A percentile compares a stretch with the other conserved stretches of the same genome.
Evolutionary conservation across 1,140 invertebrate genomes (phyloP).

Genomic region (Heliconius melpomene): DNA sequence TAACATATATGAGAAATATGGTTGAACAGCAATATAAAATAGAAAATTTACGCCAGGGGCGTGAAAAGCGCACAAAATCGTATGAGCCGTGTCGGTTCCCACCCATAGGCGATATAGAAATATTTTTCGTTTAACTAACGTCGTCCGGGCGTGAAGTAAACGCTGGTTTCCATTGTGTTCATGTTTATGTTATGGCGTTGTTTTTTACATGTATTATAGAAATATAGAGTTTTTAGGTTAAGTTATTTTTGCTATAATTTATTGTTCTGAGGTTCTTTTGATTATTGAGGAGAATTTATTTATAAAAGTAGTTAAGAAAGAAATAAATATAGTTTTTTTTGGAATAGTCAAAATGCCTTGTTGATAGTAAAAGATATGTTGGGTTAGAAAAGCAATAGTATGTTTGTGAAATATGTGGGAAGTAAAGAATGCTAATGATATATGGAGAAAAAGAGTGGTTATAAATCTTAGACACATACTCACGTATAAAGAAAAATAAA

Average conservation of each 20-base stretch:
- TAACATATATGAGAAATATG: not conserved
- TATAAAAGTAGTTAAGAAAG: no score
- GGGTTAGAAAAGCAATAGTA: no score
- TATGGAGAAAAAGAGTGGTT: no score
- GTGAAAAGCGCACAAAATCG: slow-evolving; percentile 51
- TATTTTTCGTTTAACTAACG: slow-evolving; percentile 64
- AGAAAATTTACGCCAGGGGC: slow-evolving; percentile 26
- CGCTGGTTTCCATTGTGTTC: slow-evolving; percentile 26
- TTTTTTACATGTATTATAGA: not conserved
- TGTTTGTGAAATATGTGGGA: no score
- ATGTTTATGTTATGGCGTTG: not conserved
- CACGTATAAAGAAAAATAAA: no score
- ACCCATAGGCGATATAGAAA: slow-evolving; percentile 59
- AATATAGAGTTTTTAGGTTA: not conserved
- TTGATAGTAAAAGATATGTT: no score
- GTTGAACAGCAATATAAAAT: slow-evolving; percentile 33
- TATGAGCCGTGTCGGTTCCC: slow-evolving; percentile 48
- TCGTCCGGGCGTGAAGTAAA: slow-evolving; percentile 44
- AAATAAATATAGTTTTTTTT: no score
- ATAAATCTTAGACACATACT: no score
- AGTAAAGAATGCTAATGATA: no score
- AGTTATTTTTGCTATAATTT: not conserved
- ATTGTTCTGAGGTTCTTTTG: no score
- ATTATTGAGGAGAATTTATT: no score
- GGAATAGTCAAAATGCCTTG: no score